phyloP scores from a whole-genome alignment of 1,140 invertebrate genomes.

The Drosophila repletoides region DNA sequence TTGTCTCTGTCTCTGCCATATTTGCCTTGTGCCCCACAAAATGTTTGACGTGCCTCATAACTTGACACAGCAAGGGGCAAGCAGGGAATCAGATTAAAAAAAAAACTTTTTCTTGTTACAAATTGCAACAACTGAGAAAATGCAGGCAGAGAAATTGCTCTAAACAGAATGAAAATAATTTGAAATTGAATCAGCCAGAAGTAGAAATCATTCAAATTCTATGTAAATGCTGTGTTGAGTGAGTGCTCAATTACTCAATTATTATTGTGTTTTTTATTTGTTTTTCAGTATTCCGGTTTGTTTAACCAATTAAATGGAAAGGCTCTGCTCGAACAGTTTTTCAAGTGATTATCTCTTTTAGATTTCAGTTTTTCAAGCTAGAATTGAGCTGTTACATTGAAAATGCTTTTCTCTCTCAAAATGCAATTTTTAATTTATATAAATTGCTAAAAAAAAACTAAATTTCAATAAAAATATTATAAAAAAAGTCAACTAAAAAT shows the following conservation, averaged over 20 bases:
- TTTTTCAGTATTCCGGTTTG: background rate
- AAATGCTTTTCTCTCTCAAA: no score
- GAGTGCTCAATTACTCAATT: background rate
- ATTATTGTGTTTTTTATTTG: background rate
- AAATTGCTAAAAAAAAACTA: no score
- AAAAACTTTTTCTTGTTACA: conserved; percentile 16
- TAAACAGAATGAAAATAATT: background rate
- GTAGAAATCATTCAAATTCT: no score
- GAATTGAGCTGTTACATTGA: no score
- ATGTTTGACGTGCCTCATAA: background rate
- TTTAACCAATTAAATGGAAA: background rate
- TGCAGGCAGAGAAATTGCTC: background rate
- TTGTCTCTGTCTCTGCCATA: conserved; percentile 69
- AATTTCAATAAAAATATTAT: no score
- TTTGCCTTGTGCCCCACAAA: conserved; percentile 24
- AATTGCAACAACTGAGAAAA: conserved; percentile 29
- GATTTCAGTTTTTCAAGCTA: background rate
- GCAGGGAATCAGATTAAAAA: background rate
- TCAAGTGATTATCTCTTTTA: no score
- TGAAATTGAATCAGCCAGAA: background rate
- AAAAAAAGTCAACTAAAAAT: no score
- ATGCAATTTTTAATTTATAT: no score
- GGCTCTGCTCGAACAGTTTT: no score
- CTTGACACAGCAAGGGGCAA: background rate
- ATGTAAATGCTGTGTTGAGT: background rate